Base-by-base conservation (phyloP, 2,888 invertebrate species). In the Eristalinus sepulchralis region DNA sequence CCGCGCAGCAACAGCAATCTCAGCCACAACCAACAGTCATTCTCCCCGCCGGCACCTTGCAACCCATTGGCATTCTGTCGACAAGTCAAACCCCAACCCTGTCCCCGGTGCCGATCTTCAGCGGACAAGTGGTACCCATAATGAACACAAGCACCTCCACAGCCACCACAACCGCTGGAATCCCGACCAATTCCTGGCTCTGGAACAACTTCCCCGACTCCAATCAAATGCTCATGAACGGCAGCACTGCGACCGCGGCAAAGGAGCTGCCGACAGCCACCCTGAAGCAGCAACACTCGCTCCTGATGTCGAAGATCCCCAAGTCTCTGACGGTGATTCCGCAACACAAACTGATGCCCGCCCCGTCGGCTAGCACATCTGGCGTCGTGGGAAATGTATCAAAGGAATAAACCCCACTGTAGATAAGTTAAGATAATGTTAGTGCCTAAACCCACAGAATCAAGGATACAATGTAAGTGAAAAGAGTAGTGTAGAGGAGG, bases 261-360 rank as follows among this genome's bases (percentile, higher is more conserved):
- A 24, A 90, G 91, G 72, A 89, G 90, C 71, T 91, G 91, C 81
- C 22, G 11, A 77, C 86, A 89, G 77, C 80, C n/a, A 20, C 76
- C 20, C 39, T 72, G 88, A 47, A 90, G 75, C 90, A 11, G 80
- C 90, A 59, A 90, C 93, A 47, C 90, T 92, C 89, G 76, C 88
- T 90, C 64, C 93, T 95, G 72, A 93, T 97, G 93, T 96, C 96
- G 66, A 96, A 96, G 92, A 96, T 97, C 90, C 97, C 97, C 33
- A 96, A 96, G 91, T 96, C 96, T 1, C 91, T 97, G 88, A 97
- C 97, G 0, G 96, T 97, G 72, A 96, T 97, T 90, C 96, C 96
- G 11, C 96, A 96, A 81, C 91, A 92, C 64, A 91, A 91, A 75
- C 82, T 90, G 55, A 89, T 91, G 89, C 87, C 87, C 73, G 68